Evolutionary conservation across 2,888 invertebrate genomes (phyloP).

Genomic region (Sphinx pinastri): DNA sequence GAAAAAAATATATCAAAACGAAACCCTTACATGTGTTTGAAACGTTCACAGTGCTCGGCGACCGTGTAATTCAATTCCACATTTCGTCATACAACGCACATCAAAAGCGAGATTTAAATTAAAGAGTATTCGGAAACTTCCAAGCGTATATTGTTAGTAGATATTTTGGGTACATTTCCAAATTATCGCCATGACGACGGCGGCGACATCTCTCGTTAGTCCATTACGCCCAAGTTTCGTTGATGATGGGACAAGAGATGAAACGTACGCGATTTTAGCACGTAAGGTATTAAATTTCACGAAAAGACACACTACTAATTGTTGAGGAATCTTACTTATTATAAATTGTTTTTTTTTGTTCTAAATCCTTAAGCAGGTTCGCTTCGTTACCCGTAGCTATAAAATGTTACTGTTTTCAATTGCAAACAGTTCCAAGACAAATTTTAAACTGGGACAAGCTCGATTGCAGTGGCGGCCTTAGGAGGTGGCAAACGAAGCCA

Average conservation of each 20-base stretch:
- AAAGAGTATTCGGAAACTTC: conserved; percentile 16
- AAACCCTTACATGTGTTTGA: neutral
- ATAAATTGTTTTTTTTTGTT: too few species aligned
- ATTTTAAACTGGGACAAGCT: too few species aligned
- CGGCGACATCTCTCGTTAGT: conserved; percentile 65
- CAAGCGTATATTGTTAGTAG: conserved; percentile 23
- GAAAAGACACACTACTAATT: too few species aligned
- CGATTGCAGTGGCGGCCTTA: too few species aligned
- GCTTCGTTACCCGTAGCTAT: too few species aligned
- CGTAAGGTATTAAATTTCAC: neutral
- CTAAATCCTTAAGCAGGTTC: too few species aligned
- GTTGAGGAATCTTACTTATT: too few species aligned
- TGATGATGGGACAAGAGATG: conserved; percentile 37
- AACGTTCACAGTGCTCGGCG: conserved; percentile 3
- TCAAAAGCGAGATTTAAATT: conserved; percentile 18
- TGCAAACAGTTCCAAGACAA: too few species aligned
- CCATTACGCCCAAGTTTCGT: conserved; percentile 66
- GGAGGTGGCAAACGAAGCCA: too few species aligned
- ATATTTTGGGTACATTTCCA: conserved; percentile 40
- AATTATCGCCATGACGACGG: conserved; percentile 67
- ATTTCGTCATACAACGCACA: conserved; percentile 15
- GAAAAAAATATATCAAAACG: neutral
- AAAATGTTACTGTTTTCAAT: too few species aligned
- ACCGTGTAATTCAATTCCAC: conserved; percentile 20
- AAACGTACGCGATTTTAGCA: conserved; percentile 30